Conservation (phyloP, 2,797 vertebrate species). For the Moxostoma hubbsi region DNA sequence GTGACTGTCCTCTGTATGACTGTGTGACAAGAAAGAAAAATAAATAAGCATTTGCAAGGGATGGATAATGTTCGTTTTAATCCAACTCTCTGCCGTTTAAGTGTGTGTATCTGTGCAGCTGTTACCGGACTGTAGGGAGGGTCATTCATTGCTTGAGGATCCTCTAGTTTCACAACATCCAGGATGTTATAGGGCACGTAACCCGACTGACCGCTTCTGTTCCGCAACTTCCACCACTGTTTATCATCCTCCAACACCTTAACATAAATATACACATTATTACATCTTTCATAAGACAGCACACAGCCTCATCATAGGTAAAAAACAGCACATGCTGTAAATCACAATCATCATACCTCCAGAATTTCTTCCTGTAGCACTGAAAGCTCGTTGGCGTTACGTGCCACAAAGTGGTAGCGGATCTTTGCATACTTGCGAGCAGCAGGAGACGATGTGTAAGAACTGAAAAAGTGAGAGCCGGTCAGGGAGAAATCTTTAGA, state of each 20-base stretch:
- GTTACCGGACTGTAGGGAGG: conserved; percentile 57
- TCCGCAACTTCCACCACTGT: conserved; percentile 96
- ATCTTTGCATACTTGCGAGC: conserved; percentile 88
- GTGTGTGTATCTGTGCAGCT: neutral
- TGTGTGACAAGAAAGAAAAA: conserved; percentile 34
- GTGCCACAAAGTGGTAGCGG: conserved; percentile 91
- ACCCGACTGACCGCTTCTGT: conserved; percentile 89
- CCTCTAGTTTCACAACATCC: conserved; percentile 82
- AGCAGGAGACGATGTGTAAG: conserved; percentile 73
- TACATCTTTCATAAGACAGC: neutral
- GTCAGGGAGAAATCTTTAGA: no score
- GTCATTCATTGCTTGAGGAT: conserved; percentile 64
- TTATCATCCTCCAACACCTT: conserved; percentile 93
- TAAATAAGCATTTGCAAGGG: conserved; percentile 37
- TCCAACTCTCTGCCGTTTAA: no score
- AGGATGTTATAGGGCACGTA: conserved; percentile 92
- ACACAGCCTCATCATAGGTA: neutral
- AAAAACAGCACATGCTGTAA: neutral
- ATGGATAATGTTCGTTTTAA: conserved; percentile 49
- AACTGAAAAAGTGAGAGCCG: conserved; percentile 68
- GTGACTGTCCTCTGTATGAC: conserved; percentile 27
- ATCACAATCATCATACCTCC: conserved; percentile 78
- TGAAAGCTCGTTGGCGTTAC: conserved; percentile 92
- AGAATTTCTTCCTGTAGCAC: conserved; percentile 94
- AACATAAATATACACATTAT: conserved; percentile 15